A percentile compares a stretch with the other conserved stretches of the same genome.
Conservation (phyloP, 1,140 invertebrate species). For the Drosophila sp. region DNA sequence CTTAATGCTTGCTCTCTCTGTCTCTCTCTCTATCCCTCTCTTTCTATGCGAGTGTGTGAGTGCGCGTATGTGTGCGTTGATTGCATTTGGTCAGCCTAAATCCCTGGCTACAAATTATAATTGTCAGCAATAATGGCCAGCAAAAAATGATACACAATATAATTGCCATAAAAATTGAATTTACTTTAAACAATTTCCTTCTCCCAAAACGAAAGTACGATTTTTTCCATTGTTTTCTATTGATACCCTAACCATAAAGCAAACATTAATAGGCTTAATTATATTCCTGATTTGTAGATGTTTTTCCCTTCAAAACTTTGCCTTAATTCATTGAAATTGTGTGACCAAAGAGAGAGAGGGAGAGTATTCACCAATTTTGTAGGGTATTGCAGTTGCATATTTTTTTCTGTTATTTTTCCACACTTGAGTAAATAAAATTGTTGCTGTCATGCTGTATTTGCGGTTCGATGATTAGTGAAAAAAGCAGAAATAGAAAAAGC, state of each 20-base stretch:
- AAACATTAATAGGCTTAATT: too few species aligned
- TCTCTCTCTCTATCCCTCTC: constrained; percentile 11
- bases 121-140: constrained; percentile 39
- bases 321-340: not conserved
- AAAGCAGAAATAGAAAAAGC: constrained; percentile 4
- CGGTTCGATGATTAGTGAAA: constrained; percentile 13
- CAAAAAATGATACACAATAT: constrained; percentile 15
- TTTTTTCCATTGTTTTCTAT: not conserved
- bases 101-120: constrained; percentile 41
- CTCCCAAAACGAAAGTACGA: constrained; percentile 40
- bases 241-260: not conserved
- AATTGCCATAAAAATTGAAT: constrained; percentile 15
- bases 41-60: not conserved
- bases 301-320: too few species aligned
- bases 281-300: too few species aligned
- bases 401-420: not conserved
- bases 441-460: constrained; percentile 3
- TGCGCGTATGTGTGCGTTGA: constrained; percentile 42
- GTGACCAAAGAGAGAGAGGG: too few species aligned
- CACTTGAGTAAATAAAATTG: constrained; percentile 10
- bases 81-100: constrained; percentile 46
- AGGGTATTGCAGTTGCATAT: not conserved
- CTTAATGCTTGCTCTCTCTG: constrained; percentile 23
- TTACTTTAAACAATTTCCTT: constrained; percentile 37
- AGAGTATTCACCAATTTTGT: too few species aligned